phyloP scores from a whole-genome alignment of 2,888 invertebrate species.

The Linnaemya vulpina region DNA sequence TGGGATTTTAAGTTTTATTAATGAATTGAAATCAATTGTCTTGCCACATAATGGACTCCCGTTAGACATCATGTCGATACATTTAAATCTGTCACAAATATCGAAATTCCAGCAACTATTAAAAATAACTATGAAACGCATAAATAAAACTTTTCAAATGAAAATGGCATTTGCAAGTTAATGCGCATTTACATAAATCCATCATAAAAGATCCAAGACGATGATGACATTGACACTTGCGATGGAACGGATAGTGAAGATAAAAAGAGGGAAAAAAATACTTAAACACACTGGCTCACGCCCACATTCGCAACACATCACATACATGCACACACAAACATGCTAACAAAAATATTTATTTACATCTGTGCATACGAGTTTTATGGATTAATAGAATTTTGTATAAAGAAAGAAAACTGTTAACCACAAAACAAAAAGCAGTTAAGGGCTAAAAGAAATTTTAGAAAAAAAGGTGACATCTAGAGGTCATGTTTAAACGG shows the following conservation, averaged over 20 bases:
- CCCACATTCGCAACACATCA: not conserved
- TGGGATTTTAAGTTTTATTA: slow-evolving; percentile 32
- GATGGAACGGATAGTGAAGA: slow-evolving; percentile 2
- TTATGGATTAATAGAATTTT: slow-evolving; percentile 18
- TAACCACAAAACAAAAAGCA: slow-evolving; percentile 3
- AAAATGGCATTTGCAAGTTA: slow-evolving; percentile 32
- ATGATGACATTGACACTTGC: slow-evolving; percentile 43
- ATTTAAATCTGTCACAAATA: slow-evolving; percentile 27
- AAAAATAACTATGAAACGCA: not conserved
- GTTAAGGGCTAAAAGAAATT: not conserved
- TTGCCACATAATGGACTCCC: not conserved
- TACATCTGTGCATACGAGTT: not conserved
- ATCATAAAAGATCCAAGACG: slow-evolving; percentile 22
- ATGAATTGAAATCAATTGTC: slow-evolving; percentile 26
- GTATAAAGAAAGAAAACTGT: not conserved
- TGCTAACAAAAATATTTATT: not conserved
- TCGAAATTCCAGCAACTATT: not conserved
- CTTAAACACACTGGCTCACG: not conserved
- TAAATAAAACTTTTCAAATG: slow-evolving; percentile 7
- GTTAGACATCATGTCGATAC: slow-evolving; percentile 19
- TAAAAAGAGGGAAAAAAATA: slow-evolving; percentile 8
- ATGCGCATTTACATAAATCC: slow-evolving; percentile 48
- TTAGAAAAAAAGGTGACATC: slow-evolving; percentile 10
- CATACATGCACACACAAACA: not conserved
- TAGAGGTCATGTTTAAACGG: slow-evolving; percentile 33